phyloP scores from a whole-genome alignment of 2,797 vertebrate genomes.

The Poecilia picta region DNA sequence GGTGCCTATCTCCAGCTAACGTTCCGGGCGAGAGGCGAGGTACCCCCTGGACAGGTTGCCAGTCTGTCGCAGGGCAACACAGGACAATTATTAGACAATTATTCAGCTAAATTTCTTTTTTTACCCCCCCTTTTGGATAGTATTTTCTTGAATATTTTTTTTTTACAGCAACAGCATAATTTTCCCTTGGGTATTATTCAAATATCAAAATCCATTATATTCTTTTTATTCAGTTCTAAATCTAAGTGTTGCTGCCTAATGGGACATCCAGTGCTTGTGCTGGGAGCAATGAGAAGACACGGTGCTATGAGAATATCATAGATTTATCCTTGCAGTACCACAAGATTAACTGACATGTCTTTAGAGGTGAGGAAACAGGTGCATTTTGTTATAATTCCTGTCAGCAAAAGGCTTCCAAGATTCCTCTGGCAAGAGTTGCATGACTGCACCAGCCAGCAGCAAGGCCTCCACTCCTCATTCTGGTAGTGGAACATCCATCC shows the following conservation, averaged over 20 bases:
- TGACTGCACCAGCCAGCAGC: slow-evolving; percentile 7
- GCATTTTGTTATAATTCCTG: slow-evolving; percentile 49
- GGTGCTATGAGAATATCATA: slow-evolving; percentile 54
- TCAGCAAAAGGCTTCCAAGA: slow-evolving; percentile 11
- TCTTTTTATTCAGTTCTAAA: background rate
- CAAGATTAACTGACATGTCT: slow-evolving; percentile 50
- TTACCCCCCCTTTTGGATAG: background rate
- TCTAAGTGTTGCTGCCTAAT: slow-evolving; percentile 21
- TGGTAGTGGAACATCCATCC: slow-evolving; percentile 42
- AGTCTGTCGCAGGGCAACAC: no score
- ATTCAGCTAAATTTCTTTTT: background rate
- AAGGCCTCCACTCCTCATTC: slow-evolving; percentile 14
- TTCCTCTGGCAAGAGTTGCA: slow-evolving; percentile 14
- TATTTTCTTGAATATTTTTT: background rate
- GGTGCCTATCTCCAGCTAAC: no score
- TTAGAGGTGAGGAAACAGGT: slow-evolving; percentile 43
- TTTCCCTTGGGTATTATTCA: background rate
- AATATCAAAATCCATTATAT: background rate
- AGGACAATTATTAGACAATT: background rate
- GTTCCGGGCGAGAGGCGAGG: no score
- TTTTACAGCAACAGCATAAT: background rate
- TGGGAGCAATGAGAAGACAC: slow-evolving; percentile 36
- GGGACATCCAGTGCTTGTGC: slow-evolving; percentile 32
- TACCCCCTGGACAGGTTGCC: no score
- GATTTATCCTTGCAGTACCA: slow-evolving; percentile 58